These are phyloP conservation scores for Diaphora mendica DNA, from an alignment of 2,888 invertebrate species.

Conservation along the genomic window DNA sequence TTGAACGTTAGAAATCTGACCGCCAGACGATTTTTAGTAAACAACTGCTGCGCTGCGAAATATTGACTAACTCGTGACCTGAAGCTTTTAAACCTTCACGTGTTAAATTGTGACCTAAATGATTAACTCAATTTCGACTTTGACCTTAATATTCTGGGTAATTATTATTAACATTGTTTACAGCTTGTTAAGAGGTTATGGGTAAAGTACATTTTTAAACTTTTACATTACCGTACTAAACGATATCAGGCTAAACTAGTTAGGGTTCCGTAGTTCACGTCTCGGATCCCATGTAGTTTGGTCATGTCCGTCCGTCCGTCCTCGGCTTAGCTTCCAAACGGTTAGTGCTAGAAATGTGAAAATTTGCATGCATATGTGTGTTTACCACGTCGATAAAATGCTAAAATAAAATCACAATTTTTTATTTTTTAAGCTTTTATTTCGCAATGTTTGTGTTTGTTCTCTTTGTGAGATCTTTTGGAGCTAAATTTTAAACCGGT, in stretches of 20 bases:
- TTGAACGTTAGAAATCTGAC: too few relatives aligned
- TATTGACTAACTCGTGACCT: neutral
- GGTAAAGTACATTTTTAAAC: neutral
- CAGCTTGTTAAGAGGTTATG: neutral
- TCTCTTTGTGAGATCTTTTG: too few relatives aligned
- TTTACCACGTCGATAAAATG: too few relatives aligned
- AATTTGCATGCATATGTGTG: too few relatives aligned
- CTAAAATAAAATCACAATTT: neutral
- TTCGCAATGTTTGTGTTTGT: too few relatives aligned
- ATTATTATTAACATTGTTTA: neutral
- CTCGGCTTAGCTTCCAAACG: too few relatives aligned
- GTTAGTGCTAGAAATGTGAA: too few relatives aligned
- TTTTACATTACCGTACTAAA: neutral
- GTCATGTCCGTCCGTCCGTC: too few relatives aligned
- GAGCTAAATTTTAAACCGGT: too few relatives aligned
- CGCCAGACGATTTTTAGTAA: neutral
- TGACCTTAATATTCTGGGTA: neutral
- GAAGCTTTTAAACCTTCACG: neutral
- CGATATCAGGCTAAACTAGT: neutral
- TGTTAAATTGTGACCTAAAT: neutral
- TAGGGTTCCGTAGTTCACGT: neutral
- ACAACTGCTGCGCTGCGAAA: neutral
- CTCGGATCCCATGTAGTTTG: too few relatives aligned
- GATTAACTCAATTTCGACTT: neutral
- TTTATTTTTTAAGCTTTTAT: too few relatives aligned